These are phyloP conservation scores for Hirtodrosophila histrioides DNA, from an alignment of 2,888 invertebrate species.

Conservation along the genomic window DNA sequence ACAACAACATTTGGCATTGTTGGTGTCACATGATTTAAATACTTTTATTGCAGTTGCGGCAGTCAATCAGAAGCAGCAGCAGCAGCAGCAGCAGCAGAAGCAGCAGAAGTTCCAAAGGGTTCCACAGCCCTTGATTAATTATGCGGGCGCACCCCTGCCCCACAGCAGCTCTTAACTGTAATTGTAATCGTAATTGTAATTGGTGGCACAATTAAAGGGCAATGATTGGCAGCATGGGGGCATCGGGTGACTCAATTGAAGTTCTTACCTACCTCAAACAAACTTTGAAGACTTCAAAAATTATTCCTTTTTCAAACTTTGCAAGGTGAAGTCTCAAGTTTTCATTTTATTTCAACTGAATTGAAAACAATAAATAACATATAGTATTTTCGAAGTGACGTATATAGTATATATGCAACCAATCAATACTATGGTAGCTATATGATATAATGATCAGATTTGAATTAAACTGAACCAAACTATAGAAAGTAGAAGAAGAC, in stretches of 20 bases:
- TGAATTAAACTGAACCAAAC: too few species aligned
- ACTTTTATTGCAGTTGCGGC: slow-evolving; percentile 60
- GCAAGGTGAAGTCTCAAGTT: too few species aligned
- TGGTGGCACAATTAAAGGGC: slow-evolving; percentile 60
- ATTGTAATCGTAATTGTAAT: slow-evolving; percentile 54
- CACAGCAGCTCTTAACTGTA: slow-evolving; percentile 35
- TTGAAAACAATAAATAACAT: too few species aligned
- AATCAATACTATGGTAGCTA: too few species aligned
- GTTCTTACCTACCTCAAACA: slow-evolving; percentile 20
- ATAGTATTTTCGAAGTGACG: too few species aligned
- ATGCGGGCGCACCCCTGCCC: slow-evolving; percentile 50
- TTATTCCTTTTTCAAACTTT: not conserved
- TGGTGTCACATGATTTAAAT: slow-evolving; percentile 58
- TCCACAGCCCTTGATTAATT: slow-evolving; percentile 55
- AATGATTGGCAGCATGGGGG: slow-evolving; percentile 51
- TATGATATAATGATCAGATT: too few species aligned
- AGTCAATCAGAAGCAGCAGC: slow-evolving; percentile 58
- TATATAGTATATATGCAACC: too few species aligned
- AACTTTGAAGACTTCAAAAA: not conserved
- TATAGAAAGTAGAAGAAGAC: too few species aligned
- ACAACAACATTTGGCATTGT: slow-evolving; percentile 25
- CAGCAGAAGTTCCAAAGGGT: not conserved
- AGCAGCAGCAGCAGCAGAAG: slow-evolving; percentile 7
- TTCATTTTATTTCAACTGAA: too few species aligned
- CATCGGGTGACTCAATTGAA: slow-evolving; percentile 4